phyloP scores from a whole-genome alignment of 1,140 invertebrate genomes.

The Drosophila orena region DNA sequence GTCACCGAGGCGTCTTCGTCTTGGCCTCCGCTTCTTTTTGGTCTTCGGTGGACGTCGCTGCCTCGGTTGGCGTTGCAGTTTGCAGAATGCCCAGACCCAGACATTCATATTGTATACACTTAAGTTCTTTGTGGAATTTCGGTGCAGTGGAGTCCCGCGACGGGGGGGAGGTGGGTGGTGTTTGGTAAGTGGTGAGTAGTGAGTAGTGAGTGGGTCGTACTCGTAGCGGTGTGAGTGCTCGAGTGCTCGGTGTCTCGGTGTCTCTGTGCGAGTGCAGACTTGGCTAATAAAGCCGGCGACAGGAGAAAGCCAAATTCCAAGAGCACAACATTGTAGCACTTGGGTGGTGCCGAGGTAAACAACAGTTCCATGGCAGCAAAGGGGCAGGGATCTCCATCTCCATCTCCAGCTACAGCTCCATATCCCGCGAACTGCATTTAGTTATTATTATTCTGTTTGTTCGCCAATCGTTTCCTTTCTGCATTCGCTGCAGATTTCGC shows the following conservation, averaged over 20 bases:
- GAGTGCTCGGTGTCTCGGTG: constrained; percentile 3
- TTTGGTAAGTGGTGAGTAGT: constrained; percentile 2
- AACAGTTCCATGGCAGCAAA: constrained; percentile 3
- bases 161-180: constrained; percentile 3
- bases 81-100: constrained; percentile 69
- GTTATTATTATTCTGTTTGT: constrained; percentile 78
- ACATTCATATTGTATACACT: constrained; percentile 80
- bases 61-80: constrained; percentile 28
- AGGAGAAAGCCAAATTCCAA: constrained; percentile 79
- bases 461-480: constrained; percentile 52
- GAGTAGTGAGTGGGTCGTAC: constrained; percentile 21
- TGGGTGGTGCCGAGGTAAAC: constrained; percentile 55
- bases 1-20: constrained; percentile 44
- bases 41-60: constrained; percentile 25
- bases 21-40: constrained; percentile 11
- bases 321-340: constrained; percentile 74
- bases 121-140: constrained; percentile 80
- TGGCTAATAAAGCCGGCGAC: constrained; percentile 81
- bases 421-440: constrained; percentile 50
- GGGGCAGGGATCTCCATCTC: constrained; percentile 8
- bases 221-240: constrained; percentile 1
- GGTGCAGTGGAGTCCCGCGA: constrained; percentile 45
- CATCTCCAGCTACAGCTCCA: neutral
- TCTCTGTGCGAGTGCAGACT: constrained; percentile 50
- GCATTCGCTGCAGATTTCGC: constrained; percentile 61